phyloP scores from a whole-genome alignment of 2,113 vertebrate species.

The Holacanthus passer region DNA sequence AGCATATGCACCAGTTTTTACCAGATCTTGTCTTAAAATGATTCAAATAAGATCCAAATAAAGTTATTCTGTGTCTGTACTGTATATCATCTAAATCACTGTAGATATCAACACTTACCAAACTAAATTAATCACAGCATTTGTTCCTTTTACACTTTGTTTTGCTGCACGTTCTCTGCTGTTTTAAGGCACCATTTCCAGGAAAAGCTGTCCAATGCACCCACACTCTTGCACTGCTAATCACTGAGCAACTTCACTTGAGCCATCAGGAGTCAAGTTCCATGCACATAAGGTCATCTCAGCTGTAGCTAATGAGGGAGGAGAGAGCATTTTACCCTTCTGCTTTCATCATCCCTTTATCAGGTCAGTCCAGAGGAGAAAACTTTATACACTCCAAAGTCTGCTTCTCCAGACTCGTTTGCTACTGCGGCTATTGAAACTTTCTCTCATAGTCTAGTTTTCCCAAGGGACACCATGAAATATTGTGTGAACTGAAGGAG shows the following conservation, averaged over 20 bases:
- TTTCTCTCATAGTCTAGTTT: neutral
- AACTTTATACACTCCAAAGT: neutral
- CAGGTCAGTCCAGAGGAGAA: neutral
- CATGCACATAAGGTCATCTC: neutral
- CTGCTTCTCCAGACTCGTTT: neutral
- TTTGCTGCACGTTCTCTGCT: neutral
- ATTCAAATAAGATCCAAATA: neutral
- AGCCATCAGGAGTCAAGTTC: neutral
- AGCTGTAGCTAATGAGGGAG: neutral
- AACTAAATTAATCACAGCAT: neutral
- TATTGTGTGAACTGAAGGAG: neutral
- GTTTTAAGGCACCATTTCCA: neutral
- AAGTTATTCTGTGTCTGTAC: neutral
- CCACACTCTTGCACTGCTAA: neutral
- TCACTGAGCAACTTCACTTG: neutral
- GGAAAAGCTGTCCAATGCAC: neutral
- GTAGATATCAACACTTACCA: neutral
- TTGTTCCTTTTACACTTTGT: neutral
- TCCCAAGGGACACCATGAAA: neutral
- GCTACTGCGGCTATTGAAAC: neutral
- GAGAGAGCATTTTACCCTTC: neutral
- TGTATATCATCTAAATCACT: neutral
- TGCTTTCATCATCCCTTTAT: slow-evolving; percentile 11
- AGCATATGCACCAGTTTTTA: neutral
- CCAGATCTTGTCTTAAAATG: neutral